Evolutionary conservation across 2,888 invertebrate genomes (phyloP).

Genomic region (Drosophila ezoana): DNA sequence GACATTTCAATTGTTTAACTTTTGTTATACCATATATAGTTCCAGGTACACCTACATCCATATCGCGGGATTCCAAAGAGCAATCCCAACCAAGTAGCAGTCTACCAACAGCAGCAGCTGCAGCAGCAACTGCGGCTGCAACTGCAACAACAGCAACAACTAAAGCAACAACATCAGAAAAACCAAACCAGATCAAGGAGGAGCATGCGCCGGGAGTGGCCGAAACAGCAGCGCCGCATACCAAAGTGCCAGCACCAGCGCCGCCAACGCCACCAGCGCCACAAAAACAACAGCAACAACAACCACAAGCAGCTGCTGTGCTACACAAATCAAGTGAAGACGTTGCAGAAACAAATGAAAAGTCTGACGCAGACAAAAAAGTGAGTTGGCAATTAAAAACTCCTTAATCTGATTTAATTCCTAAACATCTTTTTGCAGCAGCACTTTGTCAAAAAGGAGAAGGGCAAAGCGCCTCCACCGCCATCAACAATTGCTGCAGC

Average conservation of each 20-base stretch:
- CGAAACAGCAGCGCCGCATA: constrained; percentile 58
- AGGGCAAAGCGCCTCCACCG: constrained; percentile 92
- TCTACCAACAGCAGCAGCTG: constrained; percentile 69
- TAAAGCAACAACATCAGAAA: constrained; percentile 71
- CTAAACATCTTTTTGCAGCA: constrained; percentile 16
- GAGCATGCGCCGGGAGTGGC: constrained; percentile 44
- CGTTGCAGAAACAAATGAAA: constrained; percentile 57
- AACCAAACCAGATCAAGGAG: constrained; percentile 70
- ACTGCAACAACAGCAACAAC: constrained; percentile 47
- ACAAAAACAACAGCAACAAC: constrained; percentile 52
- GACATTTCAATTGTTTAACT: background rate
- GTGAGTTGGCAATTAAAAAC: constrained; percentile 50
- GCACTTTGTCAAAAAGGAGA: constrained; percentile 90
- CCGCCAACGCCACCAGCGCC: constrained; percentile 57
- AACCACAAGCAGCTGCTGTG: constrained; percentile 52
- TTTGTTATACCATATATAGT: constrained; percentile 54
- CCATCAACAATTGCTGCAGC: constrained; percentile 64
- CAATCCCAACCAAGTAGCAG: constrained; percentile 81
- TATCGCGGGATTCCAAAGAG: constrained; percentile 84
- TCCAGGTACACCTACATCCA: constrained; percentile 85
- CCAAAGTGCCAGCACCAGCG: constrained; percentile 75
- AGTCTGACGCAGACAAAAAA: constrained; percentile 83
- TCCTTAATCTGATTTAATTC: background rate
- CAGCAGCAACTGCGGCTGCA: constrained; percentile 46
- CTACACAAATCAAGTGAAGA: constrained; percentile 77